Evolutionary conservation across 2,888 invertebrate genomes (phyloP), one percentile per base, ranked within the genome.

Genomic region (Neelides folsomi): DNA sequence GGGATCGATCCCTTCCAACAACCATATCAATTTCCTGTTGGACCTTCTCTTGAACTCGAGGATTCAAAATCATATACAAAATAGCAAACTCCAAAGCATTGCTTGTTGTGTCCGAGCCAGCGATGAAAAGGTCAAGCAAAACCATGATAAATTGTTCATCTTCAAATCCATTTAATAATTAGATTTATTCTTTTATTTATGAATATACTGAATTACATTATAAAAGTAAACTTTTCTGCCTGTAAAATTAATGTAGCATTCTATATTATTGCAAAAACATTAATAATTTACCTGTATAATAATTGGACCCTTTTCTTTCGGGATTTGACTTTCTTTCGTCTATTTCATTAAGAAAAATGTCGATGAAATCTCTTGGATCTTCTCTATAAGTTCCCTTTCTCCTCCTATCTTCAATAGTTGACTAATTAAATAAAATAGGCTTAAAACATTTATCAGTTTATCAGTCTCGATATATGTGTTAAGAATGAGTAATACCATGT

Each of bases 351-450:
- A 49, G 49, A 42, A 49, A 49, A 49, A 41, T 19, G 35, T 49
- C 49, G 10, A 49, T 42, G 35, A 49, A 49, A 42, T 49, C 49
- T 13, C 36, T 27, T 49, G 49, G 49, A n/a, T 49, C 42, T 4
- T 40, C 42, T 42, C 35, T 49, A 19, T 49, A 49, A n/a, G 42
- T 36, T 34, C 49, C 49, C 15, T 34, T 36, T 34, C 13, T 18
- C 15, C 40, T 9, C n/a, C n/a, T n/a, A n/a, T n/a, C 27, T 27
- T 27, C 27, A 5, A 27, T 27, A 5, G 27, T 27, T 40, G 40
- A 34, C 7, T 39, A 39, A 35, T 48, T 40, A 18, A 48, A 13
- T 7, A 48, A 38, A n/a, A n/a, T n/a, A n/a, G n/a, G n/a, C n/a
- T n/a, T n/a, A n/a, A n/a, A n/a, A n/a, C n/a, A n/a, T 12, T 42